These are phyloP conservation scores for Caranx melampygus DNA, from an alignment of 2,113 vertebrate genomes.

Conservation along the genomic window DNA sequence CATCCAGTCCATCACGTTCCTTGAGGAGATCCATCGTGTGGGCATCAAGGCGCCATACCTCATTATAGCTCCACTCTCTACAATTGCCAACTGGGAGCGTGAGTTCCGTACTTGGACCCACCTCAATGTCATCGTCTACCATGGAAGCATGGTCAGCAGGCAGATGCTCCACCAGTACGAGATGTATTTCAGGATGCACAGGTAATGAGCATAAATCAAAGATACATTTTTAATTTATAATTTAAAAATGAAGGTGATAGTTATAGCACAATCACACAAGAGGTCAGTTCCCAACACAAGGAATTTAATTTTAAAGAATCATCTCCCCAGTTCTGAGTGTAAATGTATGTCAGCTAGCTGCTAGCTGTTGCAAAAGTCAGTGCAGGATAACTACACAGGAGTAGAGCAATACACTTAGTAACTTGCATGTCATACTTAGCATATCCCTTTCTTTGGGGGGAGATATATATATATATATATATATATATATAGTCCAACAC, in stretches of 20 bases:
- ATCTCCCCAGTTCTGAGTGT: not conserved
- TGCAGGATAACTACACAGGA: not conserved
- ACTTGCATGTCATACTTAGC: not conserved
- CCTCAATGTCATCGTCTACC: slow-evolving; percentile 97
- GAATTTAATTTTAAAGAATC: not conserved
- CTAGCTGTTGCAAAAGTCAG: not conserved
- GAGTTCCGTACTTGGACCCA: slow-evolving; percentile 97
- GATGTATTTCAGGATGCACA: slow-evolving; percentile 98
- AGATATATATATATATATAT: not conserved
- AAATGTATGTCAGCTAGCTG: not conserved
- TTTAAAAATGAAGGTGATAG: not conserved
- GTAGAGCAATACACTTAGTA: not conserved
- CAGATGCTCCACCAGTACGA: slow-evolving; percentile 99
- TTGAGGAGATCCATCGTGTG: slow-evolving; percentile 91
- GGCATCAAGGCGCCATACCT: slow-evolving; percentile 95
- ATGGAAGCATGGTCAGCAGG: slow-evolving; percentile 96
- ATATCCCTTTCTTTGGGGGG: not conserved
- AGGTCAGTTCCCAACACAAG: not conserved
- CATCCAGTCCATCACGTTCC: slow-evolving; percentile 98
- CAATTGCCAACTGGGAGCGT: slow-evolving; percentile 98
- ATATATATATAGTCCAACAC: not conserved
- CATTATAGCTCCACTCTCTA: slow-evolving; percentile 97
- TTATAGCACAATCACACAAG: not conserved
- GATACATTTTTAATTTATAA: not conserved
- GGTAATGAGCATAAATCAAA: slow-evolving; percentile 76